Conservation (phyloP, 1,140 invertebrate species). For the Aphidius gifuensis region DNA sequence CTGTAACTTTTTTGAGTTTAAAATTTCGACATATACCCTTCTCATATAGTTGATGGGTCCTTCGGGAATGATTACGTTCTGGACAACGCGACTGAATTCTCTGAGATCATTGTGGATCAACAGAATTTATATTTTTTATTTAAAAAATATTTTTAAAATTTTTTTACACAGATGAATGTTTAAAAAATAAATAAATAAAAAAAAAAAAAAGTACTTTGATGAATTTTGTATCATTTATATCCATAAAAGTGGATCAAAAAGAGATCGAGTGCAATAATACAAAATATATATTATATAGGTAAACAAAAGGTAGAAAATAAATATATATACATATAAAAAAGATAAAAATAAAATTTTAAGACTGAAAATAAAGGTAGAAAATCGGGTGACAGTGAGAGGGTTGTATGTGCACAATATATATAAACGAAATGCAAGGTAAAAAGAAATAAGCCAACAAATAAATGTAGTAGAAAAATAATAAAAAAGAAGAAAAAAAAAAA, state of each 20-base stretch:
- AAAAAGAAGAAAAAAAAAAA: constrained; percentile 12
- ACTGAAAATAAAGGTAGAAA: constrained; percentile 7
- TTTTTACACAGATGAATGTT: no score
- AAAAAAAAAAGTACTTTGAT: no score
- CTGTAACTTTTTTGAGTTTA: neutral
- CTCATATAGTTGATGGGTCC: neutral
- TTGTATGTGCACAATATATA: neutral
- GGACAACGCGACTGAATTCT: constrained; percentile 1
- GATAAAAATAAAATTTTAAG: neutral
- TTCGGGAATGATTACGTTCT: neutral
- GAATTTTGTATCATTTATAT: neutral
- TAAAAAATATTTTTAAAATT: no score
- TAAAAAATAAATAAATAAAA: no score
- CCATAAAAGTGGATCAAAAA: constrained; percentile 13
- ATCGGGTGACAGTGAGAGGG: constrained; percentile 16
- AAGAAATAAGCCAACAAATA: neutral
- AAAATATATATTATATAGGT: neutral
- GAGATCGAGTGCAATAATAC: neutral
- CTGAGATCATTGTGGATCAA: neutral
- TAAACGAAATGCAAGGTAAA: neutral
- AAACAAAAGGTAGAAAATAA: neutral
- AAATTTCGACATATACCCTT: neutral
- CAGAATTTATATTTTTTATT: neutral
- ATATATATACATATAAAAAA: neutral
- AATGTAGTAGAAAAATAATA: neutral